phyloP scores from a whole-genome alignment of 2,797 vertebrate genomes.

The Halcyon smyrnensis region DNA sequence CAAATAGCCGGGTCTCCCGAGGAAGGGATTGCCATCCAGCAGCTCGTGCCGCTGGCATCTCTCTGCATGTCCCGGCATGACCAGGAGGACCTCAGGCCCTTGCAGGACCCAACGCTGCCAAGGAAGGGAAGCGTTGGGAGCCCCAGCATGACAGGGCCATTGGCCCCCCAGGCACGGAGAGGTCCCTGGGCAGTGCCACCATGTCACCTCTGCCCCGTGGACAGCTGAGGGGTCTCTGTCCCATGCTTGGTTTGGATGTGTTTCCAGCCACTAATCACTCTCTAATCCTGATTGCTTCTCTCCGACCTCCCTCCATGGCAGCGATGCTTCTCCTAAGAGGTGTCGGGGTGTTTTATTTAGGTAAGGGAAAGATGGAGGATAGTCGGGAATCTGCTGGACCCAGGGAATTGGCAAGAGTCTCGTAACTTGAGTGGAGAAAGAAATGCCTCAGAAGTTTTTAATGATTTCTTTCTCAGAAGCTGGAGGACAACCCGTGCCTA shows the following conservation, averaged over 20 bases:
- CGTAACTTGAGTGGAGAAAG: background rate
- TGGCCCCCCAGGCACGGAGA: accelerated
- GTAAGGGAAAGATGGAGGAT: background rate
- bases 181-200: accelerated
- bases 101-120: accelerated
- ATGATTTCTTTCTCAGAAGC: background rate
- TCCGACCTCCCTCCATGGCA: accelerated
- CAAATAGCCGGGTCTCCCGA: accelerated
- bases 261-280: background rate
- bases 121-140: background rate
- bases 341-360: background rate
- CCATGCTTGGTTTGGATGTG: accelerated
- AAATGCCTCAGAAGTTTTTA: background rate
- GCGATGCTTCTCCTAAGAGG: background rate
- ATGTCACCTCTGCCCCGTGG: accelerated
- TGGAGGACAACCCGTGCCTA: background rate
- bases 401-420: background rate
- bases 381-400: background rate
- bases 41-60: background rate
- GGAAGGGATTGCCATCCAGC: background rate
- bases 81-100: background rate
- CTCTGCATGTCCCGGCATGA: accelerated
- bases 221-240: accelerated
- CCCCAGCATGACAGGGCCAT: accelerated
- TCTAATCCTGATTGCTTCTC: background rate